phyloP scores from a whole-genome alignment of 2,888 invertebrate species.

The Cosmia pyralina region DNA sequence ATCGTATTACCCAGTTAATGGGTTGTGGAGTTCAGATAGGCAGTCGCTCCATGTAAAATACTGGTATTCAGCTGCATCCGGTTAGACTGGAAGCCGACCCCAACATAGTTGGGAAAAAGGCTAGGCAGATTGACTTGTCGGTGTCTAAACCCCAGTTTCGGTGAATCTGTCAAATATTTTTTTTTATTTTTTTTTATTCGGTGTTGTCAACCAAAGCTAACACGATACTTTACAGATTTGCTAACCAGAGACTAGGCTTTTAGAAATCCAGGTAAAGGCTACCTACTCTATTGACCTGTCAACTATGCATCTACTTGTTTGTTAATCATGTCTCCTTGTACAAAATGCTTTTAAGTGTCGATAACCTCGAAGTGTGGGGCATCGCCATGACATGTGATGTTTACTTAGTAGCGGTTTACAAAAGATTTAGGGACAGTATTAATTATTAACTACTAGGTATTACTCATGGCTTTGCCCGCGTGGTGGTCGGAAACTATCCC shows the following conservation, averaged over 20 bases:
- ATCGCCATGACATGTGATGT: conserved; percentile 42
- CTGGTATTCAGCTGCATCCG: too few species aligned
- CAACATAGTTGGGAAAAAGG: too few species aligned
- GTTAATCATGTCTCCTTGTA: conserved; percentile 39
- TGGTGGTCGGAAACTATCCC: background rate
- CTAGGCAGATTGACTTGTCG: background rate
- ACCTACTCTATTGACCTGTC: conserved; percentile 25
- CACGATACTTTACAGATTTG: background rate
- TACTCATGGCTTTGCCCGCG: background rate
- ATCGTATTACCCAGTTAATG: too few species aligned
- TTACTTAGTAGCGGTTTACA: conserved; percentile 11
- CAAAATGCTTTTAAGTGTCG: conserved; percentile 54
- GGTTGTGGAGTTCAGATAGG: too few species aligned
- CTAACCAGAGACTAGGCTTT: conserved; percentile 2
- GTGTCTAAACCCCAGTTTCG: too few species aligned
- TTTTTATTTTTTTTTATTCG: background rate
- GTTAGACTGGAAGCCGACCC: too few species aligned
- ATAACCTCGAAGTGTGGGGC: conserved; percentile 50
- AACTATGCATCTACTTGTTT: conserved; percentile 4
- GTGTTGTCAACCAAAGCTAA: background rate
- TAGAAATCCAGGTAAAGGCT: conserved; percentile 29
- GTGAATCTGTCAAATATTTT: background rate
- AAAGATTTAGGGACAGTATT: background rate
- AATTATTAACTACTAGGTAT: background rate
- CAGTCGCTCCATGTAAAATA: too few species aligned